Percentiles rank a stretch among this genome's conserved stretches.
These are phyloP conservation scores for Osmerus eperlanus DNA, from an alignment of 2,113 vertebrate species.

Conservation along the genomic window DNA sequence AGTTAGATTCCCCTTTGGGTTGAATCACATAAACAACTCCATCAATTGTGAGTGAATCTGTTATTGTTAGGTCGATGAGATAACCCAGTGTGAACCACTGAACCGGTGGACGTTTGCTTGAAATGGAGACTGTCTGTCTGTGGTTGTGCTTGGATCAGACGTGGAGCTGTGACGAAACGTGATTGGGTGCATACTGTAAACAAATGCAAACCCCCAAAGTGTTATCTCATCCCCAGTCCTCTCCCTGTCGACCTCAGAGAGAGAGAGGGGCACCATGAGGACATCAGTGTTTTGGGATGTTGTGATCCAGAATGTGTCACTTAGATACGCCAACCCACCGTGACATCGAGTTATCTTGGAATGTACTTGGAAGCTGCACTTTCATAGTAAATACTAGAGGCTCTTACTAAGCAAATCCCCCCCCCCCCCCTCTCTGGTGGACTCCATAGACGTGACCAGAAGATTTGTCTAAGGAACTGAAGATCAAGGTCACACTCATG, in stretches of 20 bases:
- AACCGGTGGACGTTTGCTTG: slow-evolving; percentile 36
- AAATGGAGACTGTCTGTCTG: slow-evolving; percentile 60
- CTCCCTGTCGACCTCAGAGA: not conserved
- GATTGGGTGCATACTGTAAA: slow-evolving; percentile 70
- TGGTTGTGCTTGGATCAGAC: slow-evolving; percentile 53
- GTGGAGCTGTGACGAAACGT: slow-evolving; percentile 63
- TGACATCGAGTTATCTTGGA: no score
- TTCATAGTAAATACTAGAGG: no score
- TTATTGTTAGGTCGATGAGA: slow-evolving; percentile 71
- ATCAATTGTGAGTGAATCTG: slow-evolving; percentile 62
- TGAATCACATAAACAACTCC: slow-evolving; percentile 68
- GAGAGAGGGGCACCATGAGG: not conserved
- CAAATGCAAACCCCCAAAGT: slow-evolving; percentile 48
- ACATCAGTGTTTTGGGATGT: not conserved
- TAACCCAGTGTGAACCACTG: slow-evolving; percentile 53
- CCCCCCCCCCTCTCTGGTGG: slow-evolving; percentile 14
- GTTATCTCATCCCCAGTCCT: slow-evolving; percentile 35
- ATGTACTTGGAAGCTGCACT: no score
- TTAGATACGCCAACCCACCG: no score
- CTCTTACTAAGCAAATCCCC: not conserved
- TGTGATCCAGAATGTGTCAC: not conserved
- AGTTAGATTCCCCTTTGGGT: slow-evolving; percentile 54
- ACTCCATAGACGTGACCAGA: slow-evolving; percentile 55
- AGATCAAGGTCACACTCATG: slow-evolving; percentile 69
- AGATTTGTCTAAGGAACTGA: slow-evolving; percentile 59